Conservation (phyloP, 2,113 vertebrate genomes). For the Cygnus buccinator region DNA sequence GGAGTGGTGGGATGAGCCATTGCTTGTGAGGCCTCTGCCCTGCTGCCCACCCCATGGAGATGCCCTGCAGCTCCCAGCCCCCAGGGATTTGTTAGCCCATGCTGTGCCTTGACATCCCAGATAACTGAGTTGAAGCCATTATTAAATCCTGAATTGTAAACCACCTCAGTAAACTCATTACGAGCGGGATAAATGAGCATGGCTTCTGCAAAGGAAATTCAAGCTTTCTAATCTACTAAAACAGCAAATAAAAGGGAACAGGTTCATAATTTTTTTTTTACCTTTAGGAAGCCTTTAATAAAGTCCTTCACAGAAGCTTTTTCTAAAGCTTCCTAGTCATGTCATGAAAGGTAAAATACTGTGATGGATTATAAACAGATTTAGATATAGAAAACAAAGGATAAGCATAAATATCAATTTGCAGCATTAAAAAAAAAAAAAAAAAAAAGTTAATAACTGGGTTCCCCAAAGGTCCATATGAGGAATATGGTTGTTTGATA, state of each 20-base stretch:
- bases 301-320: background rate
- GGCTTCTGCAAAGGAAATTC: background rate
- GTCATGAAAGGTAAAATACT: background rate
- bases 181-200: background rate
- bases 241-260: background rate
- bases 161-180: background rate
- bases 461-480: background rate
- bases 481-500: background rate
- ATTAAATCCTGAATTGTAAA: background rate
- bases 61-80: too few relatives aligned
- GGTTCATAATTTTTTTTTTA: background rate
- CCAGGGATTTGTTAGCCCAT: background rate
- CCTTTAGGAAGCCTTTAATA: background rate
- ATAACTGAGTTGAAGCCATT: background rate
- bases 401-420: background rate
- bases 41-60: fast-evolving
- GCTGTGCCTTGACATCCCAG: background rate
- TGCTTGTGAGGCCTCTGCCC: background rate
- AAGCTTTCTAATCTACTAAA: background rate
- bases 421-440: background rate
- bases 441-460: background rate
- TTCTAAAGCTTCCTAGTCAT: background rate
- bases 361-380: background rate
- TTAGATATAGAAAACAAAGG: background rate
- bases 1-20: background rate